Percentiles rank a stretch among this genome's conserved stretches.
These are phyloP conservation scores for Coelopa pilipes DNA, from an alignment of 2,888 invertebrate genomes.

Conservation along the genomic window DNA sequence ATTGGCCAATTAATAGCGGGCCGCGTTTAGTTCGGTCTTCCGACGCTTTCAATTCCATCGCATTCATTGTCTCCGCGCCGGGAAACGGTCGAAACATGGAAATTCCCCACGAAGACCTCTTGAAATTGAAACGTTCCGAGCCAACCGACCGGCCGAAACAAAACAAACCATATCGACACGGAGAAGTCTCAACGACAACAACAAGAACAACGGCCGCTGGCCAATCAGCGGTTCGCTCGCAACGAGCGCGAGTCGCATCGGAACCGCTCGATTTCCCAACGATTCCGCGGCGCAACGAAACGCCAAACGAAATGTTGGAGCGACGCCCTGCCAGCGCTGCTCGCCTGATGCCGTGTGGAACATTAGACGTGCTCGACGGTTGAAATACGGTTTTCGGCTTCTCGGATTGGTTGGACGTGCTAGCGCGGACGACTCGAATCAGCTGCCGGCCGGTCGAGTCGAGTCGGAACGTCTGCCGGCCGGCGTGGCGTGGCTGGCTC, in stretches of 20 bases:
- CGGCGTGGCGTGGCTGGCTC: not conserved
- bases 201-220: not conserved
- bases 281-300: slow-evolving; percentile 33
- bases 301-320: slow-evolving; percentile 52
- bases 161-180: not conserved
- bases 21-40: not conserved
- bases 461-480: slow-evolving; percentile 11
- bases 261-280: not conserved
- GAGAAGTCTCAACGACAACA: slow-evolving; percentile 7
- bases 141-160: not conserved
- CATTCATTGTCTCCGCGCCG: no score
- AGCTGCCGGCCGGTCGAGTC: not conserved
- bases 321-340: slow-evolving; percentile 48
- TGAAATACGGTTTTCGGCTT: slow-evolving; percentile 48
- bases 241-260: not conserved
- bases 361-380: slow-evolving; percentile 62
- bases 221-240: slow-evolving; percentile 26
- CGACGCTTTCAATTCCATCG: not conserved
- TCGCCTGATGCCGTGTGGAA: slow-evolving; percentile 64
- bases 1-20: no score
- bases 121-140: no score
- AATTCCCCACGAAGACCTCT: no score
- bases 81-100: no score
- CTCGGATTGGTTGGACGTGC: slow-evolving; percentile 57
- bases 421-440: slow-evolving; percentile 11